Percentiles rank a stretch among this genome's conserved stretches.
These are phyloP conservation scores for Hippolais icterina DNA, from an alignment of 2,113 vertebrate genomes.

Conservation along the genomic window DNA sequence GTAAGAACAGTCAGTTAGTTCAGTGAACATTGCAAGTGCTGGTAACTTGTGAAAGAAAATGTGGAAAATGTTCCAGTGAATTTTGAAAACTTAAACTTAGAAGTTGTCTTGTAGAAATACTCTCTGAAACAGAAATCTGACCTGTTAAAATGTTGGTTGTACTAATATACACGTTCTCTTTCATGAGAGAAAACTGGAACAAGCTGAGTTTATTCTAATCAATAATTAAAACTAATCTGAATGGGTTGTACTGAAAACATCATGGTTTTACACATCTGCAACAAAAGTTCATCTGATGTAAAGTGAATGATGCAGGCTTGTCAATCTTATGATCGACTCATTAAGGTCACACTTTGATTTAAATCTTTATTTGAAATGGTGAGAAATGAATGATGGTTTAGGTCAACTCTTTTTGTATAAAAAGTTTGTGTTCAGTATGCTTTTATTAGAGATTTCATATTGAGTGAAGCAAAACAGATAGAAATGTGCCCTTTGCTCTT, in stretches of 20 bases:
- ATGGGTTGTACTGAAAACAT: background rate
- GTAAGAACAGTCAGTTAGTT: background rate
- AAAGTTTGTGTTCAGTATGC: background rate
- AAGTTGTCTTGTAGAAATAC: background rate
- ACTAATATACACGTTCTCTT: background rate
- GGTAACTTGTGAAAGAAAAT: background rate
- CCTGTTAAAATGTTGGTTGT: background rate
- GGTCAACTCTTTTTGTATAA: background rate
- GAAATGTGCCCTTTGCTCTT: background rate
- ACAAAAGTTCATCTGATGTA: background rate
- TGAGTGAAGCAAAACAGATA: background rate
- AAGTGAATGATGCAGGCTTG: background rate
- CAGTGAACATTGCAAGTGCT: background rate
- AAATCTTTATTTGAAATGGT: background rate
- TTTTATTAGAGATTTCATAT: background rate
- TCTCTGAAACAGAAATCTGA: background rate
- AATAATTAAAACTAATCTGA: conserved; percentile 3
- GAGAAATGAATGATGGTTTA: background rate
- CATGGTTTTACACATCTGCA: background rate
- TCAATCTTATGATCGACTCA: background rate
- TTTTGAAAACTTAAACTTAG: background rate
- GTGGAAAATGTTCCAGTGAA: background rate
- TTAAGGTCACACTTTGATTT: background rate
- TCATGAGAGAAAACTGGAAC: background rate
- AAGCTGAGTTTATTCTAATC: conserved; percentile 5